Conservation (phyloP, 2,888 invertebrate genomes). For the Aporophyla nigra region DNA sequence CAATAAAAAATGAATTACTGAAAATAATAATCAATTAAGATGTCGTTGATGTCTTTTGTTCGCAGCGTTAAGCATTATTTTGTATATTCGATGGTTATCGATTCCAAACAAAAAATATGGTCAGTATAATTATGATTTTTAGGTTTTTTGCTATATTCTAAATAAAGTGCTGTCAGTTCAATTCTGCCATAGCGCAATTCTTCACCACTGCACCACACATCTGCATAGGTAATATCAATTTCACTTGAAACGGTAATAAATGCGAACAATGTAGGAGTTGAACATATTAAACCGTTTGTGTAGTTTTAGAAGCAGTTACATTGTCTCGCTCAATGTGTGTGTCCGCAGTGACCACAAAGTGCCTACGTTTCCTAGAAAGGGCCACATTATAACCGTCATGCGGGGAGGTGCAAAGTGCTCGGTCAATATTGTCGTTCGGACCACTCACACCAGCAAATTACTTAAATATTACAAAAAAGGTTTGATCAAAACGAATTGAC, state of each 20-base stretch:
- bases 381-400: conserved; percentile 77
- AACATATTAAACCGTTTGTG: conserved; percentile 29
- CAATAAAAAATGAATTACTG: background rate
- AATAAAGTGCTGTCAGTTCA: background rate
- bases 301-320: conserved; percentile 65
- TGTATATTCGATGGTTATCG: background rate
- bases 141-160: background rate
- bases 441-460: conserved; percentile 81
- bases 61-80: background rate
- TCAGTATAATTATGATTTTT: background rate
- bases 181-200: background rate
- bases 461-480: conserved; percentile 78
- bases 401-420: conserved; percentile 86
- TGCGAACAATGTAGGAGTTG: conserved; percentile 40
- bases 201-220: background rate
- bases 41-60: conserved; percentile 56
- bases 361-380: conserved; percentile 83
- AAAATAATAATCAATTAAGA: background rate
- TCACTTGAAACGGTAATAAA: conserved; percentile 38
- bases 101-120: background rate
- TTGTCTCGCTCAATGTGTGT: conserved; percentile 73
- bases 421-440: conserved; percentile 81
- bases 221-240: conserved; percentile 36
- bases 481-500: conserved; percentile 78
- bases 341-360: conserved; percentile 74